Evolutionary conservation across 2,113 vertebrate species (phyloP).

Genomic region (Glareola pratincola): DNA sequence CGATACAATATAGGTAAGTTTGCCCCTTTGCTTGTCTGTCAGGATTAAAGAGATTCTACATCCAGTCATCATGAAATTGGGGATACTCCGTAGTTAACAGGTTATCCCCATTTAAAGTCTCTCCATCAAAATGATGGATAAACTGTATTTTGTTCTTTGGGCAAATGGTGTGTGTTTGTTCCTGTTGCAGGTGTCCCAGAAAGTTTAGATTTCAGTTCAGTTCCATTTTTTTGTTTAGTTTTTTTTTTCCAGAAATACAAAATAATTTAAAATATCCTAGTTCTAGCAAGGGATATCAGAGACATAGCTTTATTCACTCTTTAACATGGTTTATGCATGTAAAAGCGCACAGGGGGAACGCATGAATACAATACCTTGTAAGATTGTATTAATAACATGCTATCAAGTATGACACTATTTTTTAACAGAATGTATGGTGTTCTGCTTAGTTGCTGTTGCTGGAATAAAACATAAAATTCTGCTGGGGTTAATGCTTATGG

Average conservation of each 20-base stretch:
- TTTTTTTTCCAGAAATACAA: background rate
- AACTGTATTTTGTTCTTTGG: background rate
- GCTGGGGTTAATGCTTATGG: background rate
- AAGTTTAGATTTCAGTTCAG: background rate
- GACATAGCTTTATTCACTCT: background rate
- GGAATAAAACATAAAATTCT: background rate
- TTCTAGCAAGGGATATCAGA: background rate
- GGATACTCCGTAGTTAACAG: background rate
- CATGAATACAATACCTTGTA: background rate
- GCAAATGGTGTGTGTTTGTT: background rate
- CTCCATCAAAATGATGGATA: background rate
- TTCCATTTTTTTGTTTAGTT: background rate
- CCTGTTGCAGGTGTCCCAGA: background rate
- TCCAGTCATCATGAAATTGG: fast-evolving
- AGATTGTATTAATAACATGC: background rate
- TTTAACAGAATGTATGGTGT: background rate
- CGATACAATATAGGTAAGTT: conserved; percentile 81
- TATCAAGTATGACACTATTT: background rate
- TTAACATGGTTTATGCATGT: background rate
- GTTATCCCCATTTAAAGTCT: background rate
- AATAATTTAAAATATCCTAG: background rate
- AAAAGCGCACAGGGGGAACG: background rate
- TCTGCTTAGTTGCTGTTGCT: background rate
- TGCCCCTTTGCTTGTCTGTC: background rate
- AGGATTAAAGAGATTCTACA: background rate